These are phyloP conservation scores for Oeneis ivallda DNA, from an alignment of 2,888 invertebrate genomes.

Conservation along the genomic window DNA sequence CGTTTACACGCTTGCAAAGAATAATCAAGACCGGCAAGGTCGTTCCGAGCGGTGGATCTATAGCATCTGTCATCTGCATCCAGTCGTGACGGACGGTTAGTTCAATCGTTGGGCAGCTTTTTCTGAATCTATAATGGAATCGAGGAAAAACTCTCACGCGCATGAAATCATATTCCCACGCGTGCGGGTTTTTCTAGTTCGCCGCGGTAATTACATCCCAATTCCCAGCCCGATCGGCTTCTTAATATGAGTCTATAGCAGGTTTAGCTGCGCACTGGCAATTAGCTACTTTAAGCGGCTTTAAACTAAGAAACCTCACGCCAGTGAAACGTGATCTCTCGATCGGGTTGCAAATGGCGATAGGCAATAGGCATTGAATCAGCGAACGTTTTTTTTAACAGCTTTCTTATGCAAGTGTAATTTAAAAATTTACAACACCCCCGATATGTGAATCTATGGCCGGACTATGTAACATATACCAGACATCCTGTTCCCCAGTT, in stretches of 20 bases:
- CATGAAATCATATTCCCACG: conserved; percentile 75
- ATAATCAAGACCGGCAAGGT: conserved; percentile 46
- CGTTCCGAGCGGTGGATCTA: conserved; percentile 43
- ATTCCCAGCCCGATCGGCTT: conserved; percentile 29
- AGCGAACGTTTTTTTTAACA: too few species aligned
- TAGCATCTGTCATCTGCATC: conserved; percentile 24
- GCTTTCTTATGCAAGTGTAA: too few species aligned
- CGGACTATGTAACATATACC: too few species aligned
- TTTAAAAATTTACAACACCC: too few species aligned
- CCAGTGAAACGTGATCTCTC: conserved; percentile 2
- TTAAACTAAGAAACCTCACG: conserved; percentile 6
- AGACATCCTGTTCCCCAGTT: too few species aligned
- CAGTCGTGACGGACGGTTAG: conserved; percentile 43
- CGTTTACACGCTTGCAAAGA: conserved; percentile 4
- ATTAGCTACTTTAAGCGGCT: conserved; percentile 1
- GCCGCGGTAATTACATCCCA: conserved; percentile 51
- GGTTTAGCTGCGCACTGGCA: not conserved
- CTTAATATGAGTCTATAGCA: not conserved
- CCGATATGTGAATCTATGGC: too few species aligned
- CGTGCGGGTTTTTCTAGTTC: conserved; percentile 59
- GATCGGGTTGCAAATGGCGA: not conserved
- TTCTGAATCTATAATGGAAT: conserved; percentile 55
- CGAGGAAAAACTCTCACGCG: conserved; percentile 70
- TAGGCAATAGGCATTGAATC: too few species aligned
- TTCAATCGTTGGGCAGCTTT: conserved; percentile 53